phyloP scores from a whole-genome alignment of 2,113 vertebrate species.

The Shinisaurus crocodilurus region DNA sequence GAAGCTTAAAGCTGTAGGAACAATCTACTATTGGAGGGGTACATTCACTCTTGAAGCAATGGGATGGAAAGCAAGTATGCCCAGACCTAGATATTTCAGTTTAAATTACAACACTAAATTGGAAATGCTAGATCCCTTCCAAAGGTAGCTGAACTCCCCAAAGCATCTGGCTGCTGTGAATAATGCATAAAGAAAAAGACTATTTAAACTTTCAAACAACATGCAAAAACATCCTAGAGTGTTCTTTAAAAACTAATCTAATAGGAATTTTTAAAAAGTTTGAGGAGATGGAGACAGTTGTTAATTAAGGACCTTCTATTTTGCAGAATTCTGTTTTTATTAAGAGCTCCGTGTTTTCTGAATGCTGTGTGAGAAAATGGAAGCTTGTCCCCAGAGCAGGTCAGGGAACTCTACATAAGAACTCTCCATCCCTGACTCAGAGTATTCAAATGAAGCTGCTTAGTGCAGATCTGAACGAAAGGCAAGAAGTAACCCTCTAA shows the following conservation, averaged over 20 bases:
- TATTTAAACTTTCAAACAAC: conserved; percentile 61
- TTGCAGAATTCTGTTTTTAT: not conserved
- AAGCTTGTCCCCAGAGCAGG: not conserved
- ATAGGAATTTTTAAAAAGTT: conserved; percentile 41
- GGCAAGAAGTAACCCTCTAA: not conserved
- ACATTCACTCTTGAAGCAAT: not conserved
- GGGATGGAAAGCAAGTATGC: conserved; percentile 50
- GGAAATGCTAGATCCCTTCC: conserved; percentile 62
- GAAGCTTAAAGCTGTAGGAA: not conserved
- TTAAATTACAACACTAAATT: conserved; percentile 69
- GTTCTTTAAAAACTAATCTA: conserved; percentile 35
- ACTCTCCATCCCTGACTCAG: not conserved
- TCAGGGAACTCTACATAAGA: not conserved
- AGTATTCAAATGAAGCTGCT: not conserved
- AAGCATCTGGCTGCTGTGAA: conserved; percentile 73
- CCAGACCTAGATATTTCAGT: conserved; percentile 73
- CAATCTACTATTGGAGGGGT: not conserved
- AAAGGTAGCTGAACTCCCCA: conserved; percentile 63
- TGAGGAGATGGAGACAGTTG: conserved; percentile 31
- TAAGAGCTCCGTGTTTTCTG: not conserved
- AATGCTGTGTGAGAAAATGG: not conserved
- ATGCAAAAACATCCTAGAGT: conserved; percentile 39
- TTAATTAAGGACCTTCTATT: conserved; percentile 19
- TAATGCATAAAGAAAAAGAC: conserved; percentile 59
- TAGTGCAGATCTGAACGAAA: not conserved